A percentile compares a stretch with the other conserved stretches of the same genome.
Conservation (phyloP, 2,113 vertebrate genomes). For the Hemicordylus capensis region DNA sequence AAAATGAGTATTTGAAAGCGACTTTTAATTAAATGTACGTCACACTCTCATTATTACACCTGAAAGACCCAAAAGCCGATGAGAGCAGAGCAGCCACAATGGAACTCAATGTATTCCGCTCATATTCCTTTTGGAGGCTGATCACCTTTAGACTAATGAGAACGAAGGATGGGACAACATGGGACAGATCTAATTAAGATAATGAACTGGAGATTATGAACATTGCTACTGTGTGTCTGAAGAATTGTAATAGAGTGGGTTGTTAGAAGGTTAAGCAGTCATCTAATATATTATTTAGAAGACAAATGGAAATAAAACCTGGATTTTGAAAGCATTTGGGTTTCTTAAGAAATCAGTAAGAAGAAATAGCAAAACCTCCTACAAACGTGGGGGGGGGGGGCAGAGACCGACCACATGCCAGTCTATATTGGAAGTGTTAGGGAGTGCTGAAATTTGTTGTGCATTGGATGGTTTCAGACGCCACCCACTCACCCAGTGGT, state of each 20-base stretch:
- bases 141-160: constrained; percentile 82
- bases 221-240: constrained; percentile 77
- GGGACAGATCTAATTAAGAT: constrained; percentile 87
- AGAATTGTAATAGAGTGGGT: constrained; percentile 75
- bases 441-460: too few species aligned
- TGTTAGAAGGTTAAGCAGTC: constrained; percentile 70
- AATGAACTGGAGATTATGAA: constrained; percentile 80
- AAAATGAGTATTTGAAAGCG: constrained; percentile 74
- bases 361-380: constrained; percentile 32
- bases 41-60: constrained; percentile 76
- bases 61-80: constrained; percentile 78
- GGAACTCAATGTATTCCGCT: constrained; percentile 75
- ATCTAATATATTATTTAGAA: constrained; percentile 31
- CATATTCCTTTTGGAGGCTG: constrained; percentile 72
- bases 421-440: constrained; percentile 29
- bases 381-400: too few species aligned
- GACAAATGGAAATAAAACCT: constrained; percentile 52
- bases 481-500: too few species aligned
- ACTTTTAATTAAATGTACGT: constrained; percentile 81
- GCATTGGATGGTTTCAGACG: too few species aligned
- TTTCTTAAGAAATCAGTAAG: constrained; percentile 36
- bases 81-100: constrained; percentile 72
- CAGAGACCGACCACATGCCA: constrained; percentile 24
- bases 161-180: constrained; percentile 80
- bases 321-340: background rate